Base-by-base conservation (phyloP, 1,140 invertebrate genomes). In the Chelonus insularis region DNA sequence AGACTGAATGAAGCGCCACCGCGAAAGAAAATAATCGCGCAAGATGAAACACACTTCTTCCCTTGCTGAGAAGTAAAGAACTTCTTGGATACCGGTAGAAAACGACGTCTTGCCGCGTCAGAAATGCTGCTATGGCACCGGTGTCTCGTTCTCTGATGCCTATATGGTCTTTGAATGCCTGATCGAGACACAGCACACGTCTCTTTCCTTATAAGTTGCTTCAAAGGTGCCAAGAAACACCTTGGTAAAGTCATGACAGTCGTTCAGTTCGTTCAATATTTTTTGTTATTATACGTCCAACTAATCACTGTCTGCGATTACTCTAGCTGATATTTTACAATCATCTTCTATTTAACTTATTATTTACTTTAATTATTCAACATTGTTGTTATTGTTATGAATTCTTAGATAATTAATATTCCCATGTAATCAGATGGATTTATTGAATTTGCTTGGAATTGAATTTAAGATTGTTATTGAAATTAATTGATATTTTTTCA, bases 211-310 rank as follows among this genome's bases (percentile, higher is more conserved):
- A 58, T 58, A 58, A n/a, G 43, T 18, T 6, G 36, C n/a, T 21
- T 12, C 9, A 8, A 34, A 69, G 47, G 67, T 67, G 66, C 63
- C 43, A 68, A 65, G 64, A 62, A 62, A 68, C 61, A 68, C 61
- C 68, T 69, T 50, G 60, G 37, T 23, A 8, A 39, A 37, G 11
- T 39, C 51, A 20, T 63, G 39, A 23, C 18, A 23, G 20, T 39
- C 41, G 39, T 47, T 32, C 25, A 60, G 41, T 62, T 20, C 51
- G 32, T 58, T 32, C 54, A n/a, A 4, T 18, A 20, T 36, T 54
- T 52, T 32, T 18, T 25, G 51, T 51, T 37, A n/a, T n/a, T n/a
- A n/a, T n/a, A n/a, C n/a, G n/a, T n/a, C n/a, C n/a, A n/a, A n/a
- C n/a, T n/a, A n/a, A n/a, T n/a, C n/a, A n/a, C n/a, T 34, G 2